Evolutionary conservation across 2,797 vertebrate genomes (phyloP).

Genomic region (Diplodus sargus): DNA sequence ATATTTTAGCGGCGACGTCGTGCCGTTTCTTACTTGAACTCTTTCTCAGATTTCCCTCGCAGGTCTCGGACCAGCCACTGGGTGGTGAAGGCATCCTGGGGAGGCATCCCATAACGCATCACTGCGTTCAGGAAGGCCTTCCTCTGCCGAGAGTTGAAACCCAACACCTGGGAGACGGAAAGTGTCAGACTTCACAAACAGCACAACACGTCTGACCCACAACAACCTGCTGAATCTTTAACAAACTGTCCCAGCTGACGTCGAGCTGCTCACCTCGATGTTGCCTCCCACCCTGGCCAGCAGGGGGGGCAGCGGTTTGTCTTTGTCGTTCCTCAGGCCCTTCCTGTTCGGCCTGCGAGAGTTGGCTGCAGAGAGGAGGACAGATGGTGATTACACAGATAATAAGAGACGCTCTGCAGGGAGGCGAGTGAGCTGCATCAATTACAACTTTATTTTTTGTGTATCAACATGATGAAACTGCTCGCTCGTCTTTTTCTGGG

Average conservation of each 20-base stretch:
- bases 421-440: background rate
- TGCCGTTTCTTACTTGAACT: slow-evolving; percentile 91
- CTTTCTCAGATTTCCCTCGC: slow-evolving; percentile 97
- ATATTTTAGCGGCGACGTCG: background rate
- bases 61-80: slow-evolving; percentile 98
- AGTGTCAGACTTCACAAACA: background rate
- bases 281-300: slow-evolving; percentile 99
- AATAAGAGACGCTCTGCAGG: background rate
- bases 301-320: slow-evolving; percentile 97
- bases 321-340: slow-evolving; percentile 96
- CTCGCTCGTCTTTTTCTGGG: background rate
- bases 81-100: slow-evolving; percentile 98
- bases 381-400: background rate
- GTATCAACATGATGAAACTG: background rate
- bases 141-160: slow-evolving; percentile 98
- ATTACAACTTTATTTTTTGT: background rate
- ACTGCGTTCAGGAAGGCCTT: slow-evolving; percentile 99
- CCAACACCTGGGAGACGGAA: slow-evolving; percentile 87
- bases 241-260: rapidly evolving
- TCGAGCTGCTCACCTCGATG: slow-evolving; percentile 88
- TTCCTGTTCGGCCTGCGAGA: slow-evolving; percentile 96
- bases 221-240: no score
- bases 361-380: slow-evolving; percentile 82
- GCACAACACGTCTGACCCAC: rapidly evolving
- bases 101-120: slow-evolving; percentile 99